phyloP scores from a whole-genome alignment of 2,888 invertebrate species.

The Cephus rjabovi region DNA sequence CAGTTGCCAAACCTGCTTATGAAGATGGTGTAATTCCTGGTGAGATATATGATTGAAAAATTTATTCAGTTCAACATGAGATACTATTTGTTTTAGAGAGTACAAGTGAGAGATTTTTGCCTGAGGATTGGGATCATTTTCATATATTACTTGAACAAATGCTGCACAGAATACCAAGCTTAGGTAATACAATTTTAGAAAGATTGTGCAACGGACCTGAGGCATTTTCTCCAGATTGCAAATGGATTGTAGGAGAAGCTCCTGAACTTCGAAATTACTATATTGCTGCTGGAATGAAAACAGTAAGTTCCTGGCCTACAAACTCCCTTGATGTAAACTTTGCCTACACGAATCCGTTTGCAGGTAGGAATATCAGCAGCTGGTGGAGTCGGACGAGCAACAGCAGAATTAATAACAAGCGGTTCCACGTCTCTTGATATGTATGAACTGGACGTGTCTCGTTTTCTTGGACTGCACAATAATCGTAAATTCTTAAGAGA shows the following conservation, averaged over 20 bases:
- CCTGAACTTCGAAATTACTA: slow-evolving; percentile 79
- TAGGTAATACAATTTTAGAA: slow-evolving; percentile 81
- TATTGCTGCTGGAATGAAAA: slow-evolving; percentile 96
- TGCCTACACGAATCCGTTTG: neutral
- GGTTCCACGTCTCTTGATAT: slow-evolving; percentile 86
- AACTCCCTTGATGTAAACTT: neutral
- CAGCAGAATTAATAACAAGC: slow-evolving; percentile 88
- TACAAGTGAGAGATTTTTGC: slow-evolving; percentile 75
- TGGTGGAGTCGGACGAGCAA: slow-evolving; percentile 92
- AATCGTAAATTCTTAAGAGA: slow-evolving; percentile 93
- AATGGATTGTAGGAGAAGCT: slow-evolving; percentile 94
- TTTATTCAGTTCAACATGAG: slow-evolving; percentile 9
- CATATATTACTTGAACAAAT: slow-evolving; percentile 88
- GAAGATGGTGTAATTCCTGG: slow-evolving; percentile 79
- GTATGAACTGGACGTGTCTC: slow-evolving; percentile 89
- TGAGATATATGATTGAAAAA: slow-evolving; percentile 45
- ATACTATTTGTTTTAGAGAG: slow-evolving; percentile 65
- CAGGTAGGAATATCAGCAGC: slow-evolving; percentile 92
- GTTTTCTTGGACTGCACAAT: slow-evolving; percentile 93
- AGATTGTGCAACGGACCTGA: slow-evolving; percentile 90
- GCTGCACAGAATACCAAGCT: slow-evolving; percentile 83
- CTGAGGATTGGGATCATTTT: slow-evolving; percentile 98
- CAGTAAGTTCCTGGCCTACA: slow-evolving; percentile 59
- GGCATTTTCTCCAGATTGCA: slow-evolving; percentile 96
- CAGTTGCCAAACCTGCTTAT: slow-evolving; percentile 89